phyloP scores from a whole-genome alignment of 2,113 vertebrate genomes.

The Maccullochella peelii region DNA sequence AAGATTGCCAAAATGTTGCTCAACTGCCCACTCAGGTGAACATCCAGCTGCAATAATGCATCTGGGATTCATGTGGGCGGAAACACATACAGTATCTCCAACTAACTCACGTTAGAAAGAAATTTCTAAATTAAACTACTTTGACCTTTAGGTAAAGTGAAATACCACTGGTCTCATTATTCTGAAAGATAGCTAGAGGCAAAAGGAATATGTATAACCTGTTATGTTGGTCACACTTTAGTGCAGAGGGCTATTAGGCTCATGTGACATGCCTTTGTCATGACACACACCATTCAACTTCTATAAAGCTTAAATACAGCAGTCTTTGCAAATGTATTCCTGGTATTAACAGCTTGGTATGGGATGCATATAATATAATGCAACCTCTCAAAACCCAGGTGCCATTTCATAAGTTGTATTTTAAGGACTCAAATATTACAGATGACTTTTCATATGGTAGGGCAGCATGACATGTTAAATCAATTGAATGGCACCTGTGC shows the following conservation, averaged over 20 bases:
- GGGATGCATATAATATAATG: not conserved
- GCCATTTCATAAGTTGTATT: conserved; percentile 26
- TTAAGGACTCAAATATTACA: conserved; percentile 24
- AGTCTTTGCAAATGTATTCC: not conserved
- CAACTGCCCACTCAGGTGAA: conserved; percentile 34
- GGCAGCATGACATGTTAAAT: conserved; percentile 15
- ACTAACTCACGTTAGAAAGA: conserved; percentile 46
- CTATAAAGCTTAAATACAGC: conserved; percentile 21
- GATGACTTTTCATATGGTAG: conserved; percentile 3
- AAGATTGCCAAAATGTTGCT: conserved; percentile 36
- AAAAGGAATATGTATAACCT: conserved; percentile 55
- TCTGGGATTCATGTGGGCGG: conserved; percentile 25
- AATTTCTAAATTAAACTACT: conserved; percentile 72
- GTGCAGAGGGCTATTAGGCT: conserved; percentile 4
- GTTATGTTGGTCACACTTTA: conserved; percentile 49
- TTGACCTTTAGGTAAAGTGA: conserved; percentile 72
- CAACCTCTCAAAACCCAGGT: conserved; percentile 18
- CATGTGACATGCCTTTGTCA: conserved; percentile 50
- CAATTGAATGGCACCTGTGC: not conserved
- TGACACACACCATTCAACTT: conserved; percentile 21
- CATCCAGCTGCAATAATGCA: conserved; percentile 45
- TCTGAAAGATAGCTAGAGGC: conserved; percentile 54
- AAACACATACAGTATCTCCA: conserved; percentile 52
- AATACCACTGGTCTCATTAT: conserved; percentile 78
- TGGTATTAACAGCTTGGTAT: conserved; percentile 11